Evolutionary conservation across 2,113 vertebrate species (phyloP), one percentile per base, ranked within the genome.

Genomic region (Cyphomyrus discorhynchus): DNA sequence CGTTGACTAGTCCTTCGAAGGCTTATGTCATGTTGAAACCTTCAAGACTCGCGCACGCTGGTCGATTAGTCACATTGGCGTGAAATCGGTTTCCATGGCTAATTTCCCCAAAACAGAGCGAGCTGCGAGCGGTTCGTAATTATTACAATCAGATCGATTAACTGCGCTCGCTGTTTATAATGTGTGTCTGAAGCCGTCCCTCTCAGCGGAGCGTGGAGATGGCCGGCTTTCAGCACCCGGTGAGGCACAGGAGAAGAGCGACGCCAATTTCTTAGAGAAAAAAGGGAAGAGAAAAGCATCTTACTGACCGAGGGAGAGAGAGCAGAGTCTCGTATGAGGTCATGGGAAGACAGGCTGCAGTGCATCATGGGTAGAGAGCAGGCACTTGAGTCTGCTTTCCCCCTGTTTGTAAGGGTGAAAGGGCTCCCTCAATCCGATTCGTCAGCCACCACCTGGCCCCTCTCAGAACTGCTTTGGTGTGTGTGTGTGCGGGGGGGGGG

Each of bases 371-470:
- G 88, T 50, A 50, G 66, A 45, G 87, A 62, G 62, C n/a, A 90
- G 92, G 92, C 90, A 85, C 90, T 87, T 88, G 91, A 89, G 39
- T 31, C 46, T 35, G 83, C 15, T 8, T n/a, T 24, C 70, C 74
- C 46, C 70, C 27, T 2, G 39, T 83, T 89, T 88, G 53, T 47
- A n/a, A 87, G 83, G 47, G 49, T 47, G 47, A 47, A 77, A 56
- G 24, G 86, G 84, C 66, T 80, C 86, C 86, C 39, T 50, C 9
- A 42, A 39, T 74, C 80, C 19, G 62, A 89, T 58, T 86, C 91
- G 91, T 88, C 80, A 85, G 92, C 90, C 91, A 93, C 93, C 95
- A 95, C 94, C 95, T 95, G 93, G 85, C 93, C 90, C 89, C 92
- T 92, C 92, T 92, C 90, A 46, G n/a, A 45, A 86, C 91, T 90